Conservation (phyloP, 1,140 invertebrate species). For the Coelopa frigida region DNA sequence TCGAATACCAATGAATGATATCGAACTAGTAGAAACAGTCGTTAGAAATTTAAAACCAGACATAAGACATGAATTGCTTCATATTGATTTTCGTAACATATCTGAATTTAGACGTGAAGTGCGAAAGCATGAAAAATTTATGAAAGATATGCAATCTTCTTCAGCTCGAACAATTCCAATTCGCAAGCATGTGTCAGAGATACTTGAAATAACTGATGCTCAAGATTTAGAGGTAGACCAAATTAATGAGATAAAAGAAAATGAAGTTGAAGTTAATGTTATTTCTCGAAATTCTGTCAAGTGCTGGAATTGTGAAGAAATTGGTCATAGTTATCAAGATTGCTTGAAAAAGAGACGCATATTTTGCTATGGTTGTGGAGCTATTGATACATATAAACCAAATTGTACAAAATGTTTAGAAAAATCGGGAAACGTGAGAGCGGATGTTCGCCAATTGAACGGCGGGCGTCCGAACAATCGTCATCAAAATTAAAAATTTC, state of each 20-base stretch:
- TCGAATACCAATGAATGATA: neutral
- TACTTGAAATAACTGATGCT: neutral
- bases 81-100: neutral
- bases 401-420: neutral
- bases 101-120: neutral
- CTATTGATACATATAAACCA: neutral
- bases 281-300: neutral
- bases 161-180: neutral
- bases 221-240: neutral
- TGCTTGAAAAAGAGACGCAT: neutral
- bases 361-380: conserved; percentile 6
- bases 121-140: neutral
- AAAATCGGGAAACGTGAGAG: neutral
- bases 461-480: neutral
- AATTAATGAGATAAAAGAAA: neutral
- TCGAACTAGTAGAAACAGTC: neutral
- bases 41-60: conserved; percentile 6
- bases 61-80: conserved; percentile 3
- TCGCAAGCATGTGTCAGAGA: neutral
- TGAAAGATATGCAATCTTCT: neutral
- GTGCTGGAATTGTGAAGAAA: conserved; percentile 9
- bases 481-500: neutral
- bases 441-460: neutral
- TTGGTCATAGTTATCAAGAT: neutral
- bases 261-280: neutral